Evolutionary conservation across 2,888 invertebrate species (phyloP).

Genomic region (Odontocerum albicorne): DNA sequence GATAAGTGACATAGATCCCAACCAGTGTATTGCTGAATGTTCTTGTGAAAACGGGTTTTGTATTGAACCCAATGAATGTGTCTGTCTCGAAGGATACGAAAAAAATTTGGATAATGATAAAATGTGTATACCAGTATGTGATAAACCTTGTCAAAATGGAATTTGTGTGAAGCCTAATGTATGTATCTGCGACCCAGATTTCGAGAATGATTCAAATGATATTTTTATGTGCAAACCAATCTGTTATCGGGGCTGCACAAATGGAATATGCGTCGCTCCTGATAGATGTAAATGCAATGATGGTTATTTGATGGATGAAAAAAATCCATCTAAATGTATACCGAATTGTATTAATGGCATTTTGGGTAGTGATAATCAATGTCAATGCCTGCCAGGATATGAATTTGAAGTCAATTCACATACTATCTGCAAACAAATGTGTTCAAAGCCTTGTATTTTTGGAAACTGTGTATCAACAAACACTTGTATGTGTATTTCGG

Average conservation of each 20-base stretch:
- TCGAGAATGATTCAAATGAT: neutral
- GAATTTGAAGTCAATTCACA: neutral
- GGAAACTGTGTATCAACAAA: slow-evolving; percentile 41
- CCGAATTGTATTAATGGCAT: neutral
- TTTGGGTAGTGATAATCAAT: neutral
- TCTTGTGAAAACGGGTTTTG: no score
- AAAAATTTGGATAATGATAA: no score
- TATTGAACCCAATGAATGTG: no score
- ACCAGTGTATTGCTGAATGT: no score
- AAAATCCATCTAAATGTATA: neutral
- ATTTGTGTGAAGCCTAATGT: no score
- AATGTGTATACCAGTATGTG: no score
- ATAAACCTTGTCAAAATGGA: no score
- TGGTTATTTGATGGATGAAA: slow-evolving; percentile 38
- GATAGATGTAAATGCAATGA: slow-evolving; percentile 44
- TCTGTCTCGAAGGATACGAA: no score
- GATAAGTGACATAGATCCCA: neutral
- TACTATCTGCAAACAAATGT: slow-evolving; percentile 36
- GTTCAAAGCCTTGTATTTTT: slow-evolving; percentile 30
- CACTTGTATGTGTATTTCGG: slow-evolving; percentile 12
- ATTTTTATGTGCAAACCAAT: slow-evolving; percentile 36
- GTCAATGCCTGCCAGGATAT: slow-evolving; percentile 12
- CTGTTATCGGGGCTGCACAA: slow-evolving; percentile 37
- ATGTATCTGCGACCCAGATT: slow-evolving; percentile 8
- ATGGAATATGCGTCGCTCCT: slow-evolving; percentile 41